Conservation (phyloP, 2,797 vertebrate genomes). For the Furcifer pardalis region DNA sequence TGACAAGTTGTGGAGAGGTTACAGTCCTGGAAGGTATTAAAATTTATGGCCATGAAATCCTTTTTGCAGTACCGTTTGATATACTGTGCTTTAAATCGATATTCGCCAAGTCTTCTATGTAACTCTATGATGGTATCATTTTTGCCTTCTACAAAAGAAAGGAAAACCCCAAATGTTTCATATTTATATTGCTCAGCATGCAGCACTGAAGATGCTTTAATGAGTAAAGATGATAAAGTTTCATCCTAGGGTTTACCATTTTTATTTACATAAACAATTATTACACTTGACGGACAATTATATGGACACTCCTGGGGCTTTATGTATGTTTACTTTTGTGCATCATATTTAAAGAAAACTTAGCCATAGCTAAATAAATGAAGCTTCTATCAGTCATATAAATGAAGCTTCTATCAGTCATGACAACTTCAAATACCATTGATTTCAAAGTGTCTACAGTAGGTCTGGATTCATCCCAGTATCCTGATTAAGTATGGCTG, state of each 20-base stretch:
- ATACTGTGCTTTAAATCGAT: constrained; percentile 78
- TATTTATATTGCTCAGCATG: constrained; percentile 70
- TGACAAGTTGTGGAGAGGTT: constrained; percentile 76
- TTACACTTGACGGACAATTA: constrained; percentile 52
- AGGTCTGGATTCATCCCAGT: constrained; percentile 18
- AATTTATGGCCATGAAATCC: constrained; percentile 82
- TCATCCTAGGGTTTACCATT: constrained; percentile 54
- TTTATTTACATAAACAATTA: constrained; percentile 63
- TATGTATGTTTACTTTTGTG: background rate
- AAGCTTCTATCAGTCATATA: background rate
- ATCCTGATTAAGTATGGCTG: constrained; percentile 45
- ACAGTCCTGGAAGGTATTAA: constrained; percentile 79
- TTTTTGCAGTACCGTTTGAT: constrained; percentile 78
- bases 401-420: background rate
- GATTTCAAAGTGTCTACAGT: background rate
- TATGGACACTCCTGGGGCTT: background rate
- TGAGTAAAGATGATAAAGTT: constrained; percentile 58
- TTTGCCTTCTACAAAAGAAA: constrained; percentile 71
- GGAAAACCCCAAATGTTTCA: constrained; percentile 57
- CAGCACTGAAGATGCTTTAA: constrained; percentile 52
- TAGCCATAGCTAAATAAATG: background rate
- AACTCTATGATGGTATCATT: constrained; percentile 74
- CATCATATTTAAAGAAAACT: background rate
- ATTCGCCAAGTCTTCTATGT: constrained; percentile 75
- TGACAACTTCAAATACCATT: background rate